Evolutionary conservation across 2,888 invertebrate genomes (phyloP).

Genomic region (Acleris literana): DNA sequence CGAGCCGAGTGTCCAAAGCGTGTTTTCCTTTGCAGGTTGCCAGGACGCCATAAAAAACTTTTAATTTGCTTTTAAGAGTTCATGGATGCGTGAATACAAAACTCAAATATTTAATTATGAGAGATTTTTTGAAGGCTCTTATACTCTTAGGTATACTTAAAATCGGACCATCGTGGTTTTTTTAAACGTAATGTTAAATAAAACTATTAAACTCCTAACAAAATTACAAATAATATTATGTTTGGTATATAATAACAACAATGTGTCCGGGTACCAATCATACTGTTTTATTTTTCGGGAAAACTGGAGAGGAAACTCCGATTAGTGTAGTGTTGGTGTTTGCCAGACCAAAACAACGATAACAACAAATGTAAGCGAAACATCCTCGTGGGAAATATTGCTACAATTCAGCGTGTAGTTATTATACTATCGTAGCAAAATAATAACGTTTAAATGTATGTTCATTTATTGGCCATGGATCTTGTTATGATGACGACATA

Average conservation of each 20-base stretch:
- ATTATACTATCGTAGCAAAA: too few species aligned
- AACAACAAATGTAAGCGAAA: conserved; percentile 8
- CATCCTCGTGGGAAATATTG: not conserved
- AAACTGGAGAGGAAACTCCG: not conserved
- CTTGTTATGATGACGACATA: too few species aligned
- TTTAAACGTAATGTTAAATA: too few species aligned
- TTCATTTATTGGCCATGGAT: too few species aligned
- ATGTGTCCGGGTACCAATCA: not conserved
- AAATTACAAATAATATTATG: too few species aligned
- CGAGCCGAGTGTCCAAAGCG: conserved; percentile 2
- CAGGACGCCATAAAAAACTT: not conserved
- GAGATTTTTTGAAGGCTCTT: not conserved
- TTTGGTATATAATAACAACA: too few species aligned
- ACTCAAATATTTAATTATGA: not conserved
- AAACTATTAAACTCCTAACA: too few species aligned
- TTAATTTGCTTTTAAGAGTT: conserved; percentile 10
- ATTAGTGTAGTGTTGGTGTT: conserved; percentile 7
- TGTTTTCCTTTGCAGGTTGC: conserved; percentile 4
- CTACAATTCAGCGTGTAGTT: not conserved
- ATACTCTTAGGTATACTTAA: too few species aligned
- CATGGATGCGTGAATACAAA: conserved; percentile 6
- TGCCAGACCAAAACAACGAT: not conserved
- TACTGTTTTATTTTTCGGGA: not conserved
- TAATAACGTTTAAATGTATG: too few species aligned
- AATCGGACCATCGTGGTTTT: too few species aligned